Percentiles rank a stretch among this genome's conserved stretches.
phyloP scores from a whole-genome alignment of 1,140 invertebrate genomes.

The Panonychus citri region DNA sequence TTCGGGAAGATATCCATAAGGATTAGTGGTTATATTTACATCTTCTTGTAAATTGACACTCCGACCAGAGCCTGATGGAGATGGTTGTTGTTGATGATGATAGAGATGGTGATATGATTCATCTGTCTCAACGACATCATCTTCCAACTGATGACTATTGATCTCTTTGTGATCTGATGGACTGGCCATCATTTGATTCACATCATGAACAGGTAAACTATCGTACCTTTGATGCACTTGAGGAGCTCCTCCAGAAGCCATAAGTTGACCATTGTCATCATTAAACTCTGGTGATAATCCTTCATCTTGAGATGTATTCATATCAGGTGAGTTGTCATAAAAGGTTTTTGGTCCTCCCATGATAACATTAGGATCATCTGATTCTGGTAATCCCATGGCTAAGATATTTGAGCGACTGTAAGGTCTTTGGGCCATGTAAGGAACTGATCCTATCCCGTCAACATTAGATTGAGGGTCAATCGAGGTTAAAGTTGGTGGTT shows the following conservation, averaged over 20 bases:
- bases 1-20: too few species aligned
- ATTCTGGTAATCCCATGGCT: slow-evolving; percentile 1
- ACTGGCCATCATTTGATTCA: background rate
- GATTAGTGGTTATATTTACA: too few species aligned
- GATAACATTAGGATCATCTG: background rate
- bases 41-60: too few species aligned
- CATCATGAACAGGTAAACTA: background rate
- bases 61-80: too few species aligned
- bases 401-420: slow-evolving; percentile 7
- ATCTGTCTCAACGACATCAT: too few species aligned
- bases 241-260: background rate
- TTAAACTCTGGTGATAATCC: background rate
- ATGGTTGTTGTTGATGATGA: too few species aligned
- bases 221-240: background rate
- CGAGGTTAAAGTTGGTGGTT: background rate
- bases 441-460: background rate
- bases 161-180: background rate
- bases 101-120: too few species aligned
- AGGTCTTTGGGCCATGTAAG: background rate
- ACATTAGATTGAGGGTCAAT: background rate
- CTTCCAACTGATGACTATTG: too few species aligned
- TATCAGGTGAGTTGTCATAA: background rate
- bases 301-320: too few species aligned
- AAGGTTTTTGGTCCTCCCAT: background rate
- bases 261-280: background rate